phyloP scores from a whole-genome alignment of 2,113 vertebrate genomes.

The Podarcis muralis region DNA sequence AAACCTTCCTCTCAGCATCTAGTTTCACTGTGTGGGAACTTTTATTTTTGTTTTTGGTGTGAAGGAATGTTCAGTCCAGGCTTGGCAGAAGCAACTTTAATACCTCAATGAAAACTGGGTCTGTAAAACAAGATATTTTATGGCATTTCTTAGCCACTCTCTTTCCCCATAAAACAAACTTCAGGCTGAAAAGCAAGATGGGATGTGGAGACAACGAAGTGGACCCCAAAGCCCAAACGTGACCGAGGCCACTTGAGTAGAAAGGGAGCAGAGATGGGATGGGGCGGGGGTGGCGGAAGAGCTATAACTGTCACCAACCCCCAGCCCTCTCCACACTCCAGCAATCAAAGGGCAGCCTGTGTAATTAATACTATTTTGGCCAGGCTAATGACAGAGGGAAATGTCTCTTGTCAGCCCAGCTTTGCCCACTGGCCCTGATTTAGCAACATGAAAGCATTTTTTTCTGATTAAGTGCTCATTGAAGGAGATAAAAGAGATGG shows the following conservation, averaged over 20 bases:
- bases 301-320: neutral
- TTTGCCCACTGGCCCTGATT: constrained; percentile 73
- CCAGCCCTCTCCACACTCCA: constrained; percentile 63
- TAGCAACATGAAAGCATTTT: constrained; percentile 78
- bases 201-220: too few relatives aligned
- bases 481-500: constrained; percentile 77
- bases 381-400: constrained; percentile 70
- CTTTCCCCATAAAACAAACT: neutral
- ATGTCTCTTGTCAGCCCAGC: constrained; percentile 73
- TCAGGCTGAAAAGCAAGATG: neutral
- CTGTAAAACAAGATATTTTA: neutral
- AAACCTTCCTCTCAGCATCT: neutral
- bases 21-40: neutral
- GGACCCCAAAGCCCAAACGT: constrained; percentile 22
- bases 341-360: constrained; percentile 71
- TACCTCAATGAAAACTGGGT: neutral
- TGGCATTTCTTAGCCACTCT: neutral
- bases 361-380: constrained; percentile 76
- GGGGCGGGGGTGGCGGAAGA: neutral
- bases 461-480: constrained; percentile 75
- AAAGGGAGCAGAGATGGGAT: neutral
- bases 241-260: neutral
- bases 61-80: neutral
- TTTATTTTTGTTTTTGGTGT: neutral
- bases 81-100: neutral